Conservation (phyloP, 2,113 vertebrate genomes). For the Platichthys stellatus region DNA sequence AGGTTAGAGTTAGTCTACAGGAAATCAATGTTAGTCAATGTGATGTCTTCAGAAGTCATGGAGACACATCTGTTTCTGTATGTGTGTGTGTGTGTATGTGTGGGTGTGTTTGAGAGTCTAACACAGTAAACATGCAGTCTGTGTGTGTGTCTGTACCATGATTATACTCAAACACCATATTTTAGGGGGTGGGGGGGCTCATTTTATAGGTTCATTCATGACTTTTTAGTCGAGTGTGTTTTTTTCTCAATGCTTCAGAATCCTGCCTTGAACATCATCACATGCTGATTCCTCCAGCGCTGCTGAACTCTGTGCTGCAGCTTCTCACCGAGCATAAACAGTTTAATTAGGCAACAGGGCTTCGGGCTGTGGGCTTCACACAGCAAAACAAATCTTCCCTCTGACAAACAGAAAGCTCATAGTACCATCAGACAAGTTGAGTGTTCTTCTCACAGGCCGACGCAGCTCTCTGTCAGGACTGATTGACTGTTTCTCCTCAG, state of each 20-base stretch:
- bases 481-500: not conserved
- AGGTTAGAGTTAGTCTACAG: too few relatives aligned
- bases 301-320: conserved; percentile 1
- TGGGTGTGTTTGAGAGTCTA: too few relatives aligned
- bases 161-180: too few relatives aligned
- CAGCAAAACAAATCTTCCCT: not conserved
- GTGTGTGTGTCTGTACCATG: too few relatives aligned
- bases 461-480: not conserved
- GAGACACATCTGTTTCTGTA: too few relatives aligned
- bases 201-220: not conserved
- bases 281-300: not conserved
- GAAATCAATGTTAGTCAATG: too few relatives aligned
- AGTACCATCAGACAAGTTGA: not conserved
- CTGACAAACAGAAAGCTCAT: not conserved
- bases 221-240: too few relatives aligned
- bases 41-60: too few relatives aligned
- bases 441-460: not conserved
- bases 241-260: not conserved
- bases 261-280: not conserved
- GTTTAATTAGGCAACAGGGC: not conserved
- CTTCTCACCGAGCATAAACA: not conserved
- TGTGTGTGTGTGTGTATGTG: too few relatives aligned
- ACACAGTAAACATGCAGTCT: too few relatives aligned
- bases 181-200: too few relatives aligned
- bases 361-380: not conserved